Percentiles rank a stretch among this genome's conserved stretches.
phyloP scores from a whole-genome alignment of 2,888 invertebrate genomes.

The Eledone cirrhosa region DNA sequence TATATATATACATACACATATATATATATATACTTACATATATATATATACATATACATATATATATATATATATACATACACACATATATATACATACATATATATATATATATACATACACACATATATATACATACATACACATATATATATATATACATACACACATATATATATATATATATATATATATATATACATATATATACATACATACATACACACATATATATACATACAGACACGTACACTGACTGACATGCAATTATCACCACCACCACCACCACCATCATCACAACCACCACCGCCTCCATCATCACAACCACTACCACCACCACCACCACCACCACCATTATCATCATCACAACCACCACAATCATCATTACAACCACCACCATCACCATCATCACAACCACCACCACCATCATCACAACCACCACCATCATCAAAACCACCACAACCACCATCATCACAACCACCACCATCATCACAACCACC shows the following conservation, averaged over 20 bases:
- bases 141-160: background rate
- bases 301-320: constrained; percentile 26
- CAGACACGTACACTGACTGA: constrained; percentile 28
- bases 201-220: background rate
- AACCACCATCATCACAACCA: too few species aligned
- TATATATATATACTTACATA: background rate
- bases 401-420: too few species aligned
- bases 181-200: background rate
- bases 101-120: too few species aligned
- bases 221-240: constrained; percentile 19
- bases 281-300: constrained; percentile 28
- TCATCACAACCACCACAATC: too few species aligned
- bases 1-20: background rate
- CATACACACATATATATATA: background rate
- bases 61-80: background rate
- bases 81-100: background rate
- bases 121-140: background rate
- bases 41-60: background rate
- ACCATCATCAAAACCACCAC: too few species aligned
- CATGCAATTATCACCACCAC: constrained; percentile 30
- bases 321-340: constrained; percentile 24
- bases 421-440: too few species aligned
- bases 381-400: too few species aligned
- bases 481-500: too few species aligned
- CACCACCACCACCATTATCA: too few species aligned